Base-by-base conservation (phyloP, 2,888 invertebrate genomes). In the Endomychus coccineus region DNA sequence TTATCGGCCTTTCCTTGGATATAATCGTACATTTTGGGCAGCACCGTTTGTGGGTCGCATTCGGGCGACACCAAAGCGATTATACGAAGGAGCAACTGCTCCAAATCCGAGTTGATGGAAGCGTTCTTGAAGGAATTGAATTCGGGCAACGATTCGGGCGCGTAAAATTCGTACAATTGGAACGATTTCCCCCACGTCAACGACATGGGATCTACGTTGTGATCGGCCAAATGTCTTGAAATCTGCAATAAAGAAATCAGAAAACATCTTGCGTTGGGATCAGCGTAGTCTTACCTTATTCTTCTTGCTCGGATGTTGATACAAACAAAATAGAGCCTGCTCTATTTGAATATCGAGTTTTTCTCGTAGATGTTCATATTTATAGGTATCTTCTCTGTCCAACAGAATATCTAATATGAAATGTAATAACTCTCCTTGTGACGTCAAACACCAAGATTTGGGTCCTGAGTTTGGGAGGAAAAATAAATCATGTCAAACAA, bases 241-340 rank as follows among this genome's bases (percentile, higher is more conserved):
- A 70, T 56, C 67, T 69, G 66, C 48, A 55, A 54, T 16, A 9
- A 27, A 10, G 13, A 11, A 30, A 30, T 25, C 23, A 10, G 25
- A 14, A 19, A 24, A 30, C 27, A 9, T 25, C 9, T 25, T 5
- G 9, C 9, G 11, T 34, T 34, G n/a, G n/a, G 9, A 19, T 19
- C 19, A 7, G 9, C 19, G 13, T 6, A 9, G n/a, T 2, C 48
- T 55, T 46, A 71, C 73, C 56, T 76, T 77, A 34, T 71, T 77
- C 54, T 80, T 81, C 56, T 78, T 83, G 39, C 75, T 78, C 1
- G 86, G 86, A 66, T 87, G 84, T 1, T 83, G 82, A 61, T 84
- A 94, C 2, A 95, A 68, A 61, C 95, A 95, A 62, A 78, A 91
- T 40, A 83, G 73, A 42, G 80, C 75, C 66, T 95, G 94, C 55